Evolutionary conservation across 2,888 invertebrate species (phyloP), one percentile per base, ranked within the genome.

Genomic region (Ernsta delagoae): DNA sequence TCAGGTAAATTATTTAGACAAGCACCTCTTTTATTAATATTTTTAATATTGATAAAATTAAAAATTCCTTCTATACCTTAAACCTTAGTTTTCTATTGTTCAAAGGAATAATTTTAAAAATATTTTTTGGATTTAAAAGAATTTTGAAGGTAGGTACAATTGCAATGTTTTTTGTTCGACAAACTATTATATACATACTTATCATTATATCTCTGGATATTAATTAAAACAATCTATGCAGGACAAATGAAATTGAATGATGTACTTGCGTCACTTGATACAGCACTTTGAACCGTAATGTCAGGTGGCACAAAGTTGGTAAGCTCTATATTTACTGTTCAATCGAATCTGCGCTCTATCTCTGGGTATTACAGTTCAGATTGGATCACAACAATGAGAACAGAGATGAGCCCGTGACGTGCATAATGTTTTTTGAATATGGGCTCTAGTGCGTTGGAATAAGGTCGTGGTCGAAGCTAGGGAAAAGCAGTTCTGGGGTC

Each of bases 401-500:
- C 57, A 45, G 53, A 50, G 63, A 69, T 63, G 68, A 69, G 62
- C 50, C 43, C 59, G 48, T 61, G 67, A 67, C 60, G 61, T 63
- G 41, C 57, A 24, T 41, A 16, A 6, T 53, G 48, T 36, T 57
- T 48, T 11, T 48, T 45, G 48, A 71, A 67, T 56, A 5, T 69
- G 62, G 39, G 62, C 68, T 41, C 31, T 69, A 39, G 59, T 45
- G 31, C 34, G 6, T 41, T 4, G 63, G 48, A 12, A 63, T 50
- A 69, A 69, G 68, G 68, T 69, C 50, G 54, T 79, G 82, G 73
- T 73, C 75, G 73, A 68, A 73, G 67, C 56, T 36, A 83, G 84
- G 85, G 85, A 86, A 88, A 82, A 85, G 82, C 79, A 76, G 84
- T 84, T 85, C 83, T 80, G 61, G 81, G 81, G 81, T 78, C 85